Percentiles rank a stretch among this genome's conserved stretches.
These are phyloP conservation scores for Eurypyga helias DNA, from an alignment of 2,113 vertebrate species.

Conservation along the genomic window DNA sequence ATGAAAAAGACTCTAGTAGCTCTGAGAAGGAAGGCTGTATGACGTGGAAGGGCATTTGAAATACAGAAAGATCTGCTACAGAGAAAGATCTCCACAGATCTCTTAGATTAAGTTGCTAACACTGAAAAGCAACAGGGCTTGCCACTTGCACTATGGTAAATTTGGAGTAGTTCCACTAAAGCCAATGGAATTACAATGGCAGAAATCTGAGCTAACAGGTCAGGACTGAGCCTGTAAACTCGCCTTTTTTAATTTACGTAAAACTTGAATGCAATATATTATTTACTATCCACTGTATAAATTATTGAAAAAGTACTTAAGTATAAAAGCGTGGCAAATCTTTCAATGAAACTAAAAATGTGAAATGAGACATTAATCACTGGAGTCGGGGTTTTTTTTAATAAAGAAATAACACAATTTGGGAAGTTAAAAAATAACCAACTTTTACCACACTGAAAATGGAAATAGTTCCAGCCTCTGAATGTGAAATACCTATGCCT, in stretches of 20 bases:
- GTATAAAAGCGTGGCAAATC: slow-evolving; percentile 58
- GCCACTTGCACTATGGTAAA: background rate
- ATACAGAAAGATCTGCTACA: background rate
- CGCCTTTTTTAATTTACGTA: slow-evolving; percentile 14
- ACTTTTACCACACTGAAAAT: background rate
- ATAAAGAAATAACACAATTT: background rate
- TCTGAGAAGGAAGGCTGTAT: background rate
- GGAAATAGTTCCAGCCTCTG: background rate
- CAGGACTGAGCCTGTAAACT: background rate
- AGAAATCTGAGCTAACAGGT: background rate
- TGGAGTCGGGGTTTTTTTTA: background rate
- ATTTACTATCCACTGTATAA: slow-evolving; percentile 71
- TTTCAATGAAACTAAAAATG: slow-evolving; percentile 43
- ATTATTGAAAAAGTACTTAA: slow-evolving; percentile 62
- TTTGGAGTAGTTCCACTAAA: background rate
- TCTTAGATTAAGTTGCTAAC: background rate
- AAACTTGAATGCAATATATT: slow-evolving; percentile 68
- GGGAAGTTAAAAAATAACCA: background rate
- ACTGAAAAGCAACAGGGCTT: slow-evolving; percentile 7
- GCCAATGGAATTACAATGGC: background rate
- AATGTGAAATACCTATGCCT: background rate
- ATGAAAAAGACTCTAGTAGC: background rate
- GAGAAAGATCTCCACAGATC: background rate
- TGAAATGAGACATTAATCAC: slow-evolving; percentile 58
- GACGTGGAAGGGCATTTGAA: background rate